Conservation (phyloP, 2,888 invertebrate genomes). For the Polyommatus iphigenia region DNA sequence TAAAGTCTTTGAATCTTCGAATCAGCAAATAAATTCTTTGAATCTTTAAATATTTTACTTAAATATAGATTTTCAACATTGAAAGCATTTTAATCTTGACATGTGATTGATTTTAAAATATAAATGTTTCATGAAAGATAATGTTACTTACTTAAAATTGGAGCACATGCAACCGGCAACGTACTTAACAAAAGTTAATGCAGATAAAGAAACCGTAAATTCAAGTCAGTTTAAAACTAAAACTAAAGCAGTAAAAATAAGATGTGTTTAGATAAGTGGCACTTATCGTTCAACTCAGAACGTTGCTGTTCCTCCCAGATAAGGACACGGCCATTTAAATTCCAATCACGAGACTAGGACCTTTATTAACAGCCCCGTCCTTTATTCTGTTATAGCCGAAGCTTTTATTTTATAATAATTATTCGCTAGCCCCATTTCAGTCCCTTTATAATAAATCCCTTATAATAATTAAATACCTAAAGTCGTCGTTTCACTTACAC, state of each 20-base stretch:
- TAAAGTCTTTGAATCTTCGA: too few relatives aligned
- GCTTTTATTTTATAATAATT: constrained; percentile 20
- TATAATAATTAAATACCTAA: not conserved
- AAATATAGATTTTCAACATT: too few relatives aligned
- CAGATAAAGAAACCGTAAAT: too few relatives aligned
- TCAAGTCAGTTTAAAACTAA: not conserved
- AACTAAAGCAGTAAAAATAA: not conserved
- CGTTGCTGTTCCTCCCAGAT: constrained; percentile 18
- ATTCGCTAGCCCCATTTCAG: constrained; percentile 2
- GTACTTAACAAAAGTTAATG: not conserved
- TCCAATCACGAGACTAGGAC: constrained; percentile 24
- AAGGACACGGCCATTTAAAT: constrained; percentile 22
- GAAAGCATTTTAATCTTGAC: too few relatives aligned
- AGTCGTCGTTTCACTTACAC: not conserved
- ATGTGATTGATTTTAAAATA: too few relatives aligned
- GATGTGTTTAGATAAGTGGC: constrained; percentile 6
- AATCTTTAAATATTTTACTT: too few relatives aligned
- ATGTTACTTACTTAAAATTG: too few relatives aligned
- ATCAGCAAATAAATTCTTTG: too few relatives aligned
- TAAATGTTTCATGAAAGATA: too few relatives aligned
- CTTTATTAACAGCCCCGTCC: constrained; percentile 23
- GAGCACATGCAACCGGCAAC: not conserved
- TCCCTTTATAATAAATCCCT: constrained; percentile 1
- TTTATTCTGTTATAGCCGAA: constrained; percentile 5
- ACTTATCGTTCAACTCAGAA: constrained; percentile 23